Base-by-base conservation (phyloP, 2,888 invertebrate genomes). In the Melinaea menophilus region DNA sequence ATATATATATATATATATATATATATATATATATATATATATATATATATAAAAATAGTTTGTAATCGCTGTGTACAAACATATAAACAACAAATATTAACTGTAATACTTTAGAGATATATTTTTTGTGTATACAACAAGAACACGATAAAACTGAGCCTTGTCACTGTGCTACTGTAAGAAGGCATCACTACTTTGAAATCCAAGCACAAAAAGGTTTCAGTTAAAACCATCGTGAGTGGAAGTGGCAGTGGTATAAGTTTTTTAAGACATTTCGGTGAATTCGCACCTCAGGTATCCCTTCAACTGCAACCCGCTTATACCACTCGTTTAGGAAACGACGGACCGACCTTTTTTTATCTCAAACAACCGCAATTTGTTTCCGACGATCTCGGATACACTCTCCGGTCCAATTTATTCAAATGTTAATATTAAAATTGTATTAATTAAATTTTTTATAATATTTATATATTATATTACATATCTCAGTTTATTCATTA, bases 271-370 rank as follows among this genome's bases (percentile, higher is more conserved):
- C 77, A 76, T 76, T 74, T 75, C 68, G 62, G 69, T 69, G 63
- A 72, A 71, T 71, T 65, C 62, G 63, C 72, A 72, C 71, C 71
- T 73, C 76, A 78, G 83, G 79, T 79, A 74, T 77, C 67, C 74
- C 77, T 82, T 80, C 35, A 5, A 68, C 78, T 78, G 77, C 80
- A 79, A 76, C 75, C 78, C 78, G 73, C 75, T 73, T 75, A 79
- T 81, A 75, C 77, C 78, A 86, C 81, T 87, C 88, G 86, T 87
- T 88, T 86, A 84, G 80, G 85, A 83, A 86, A 89, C 88, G 87
- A 88, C 86, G 87, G 83, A 87, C 87, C 83, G 82, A 86, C 90
- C 90, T n/a, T 87, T 90, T 90, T 90, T 89, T 89, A 41, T 41
- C 88, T 88, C 78, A 78, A 73, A 81, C 82, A 82, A 86, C 90